phyloP scores from a whole-genome alignment of 2,888 invertebrate species.

The Cyaniris semiargus region DNA sequence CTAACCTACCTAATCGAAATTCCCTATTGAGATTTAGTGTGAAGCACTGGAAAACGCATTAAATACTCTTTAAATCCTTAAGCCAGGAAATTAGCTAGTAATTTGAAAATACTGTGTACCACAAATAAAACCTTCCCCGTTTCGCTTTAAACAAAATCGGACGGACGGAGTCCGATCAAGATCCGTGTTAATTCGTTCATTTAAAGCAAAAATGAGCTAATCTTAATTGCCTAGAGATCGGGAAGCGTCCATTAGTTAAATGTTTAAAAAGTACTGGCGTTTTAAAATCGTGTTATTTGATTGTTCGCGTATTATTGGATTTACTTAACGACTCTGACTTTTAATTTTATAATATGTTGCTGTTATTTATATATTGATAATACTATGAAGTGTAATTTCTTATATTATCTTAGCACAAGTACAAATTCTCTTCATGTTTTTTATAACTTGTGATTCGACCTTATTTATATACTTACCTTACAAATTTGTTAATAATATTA shows the following conservation, averaged over 20 bases:
- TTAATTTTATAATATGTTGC: not conserved
- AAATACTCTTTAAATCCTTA: conserved; percentile 37
- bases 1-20: not conserved
- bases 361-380: not conserved
- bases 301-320: not conserved
- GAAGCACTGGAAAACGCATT: not conserved
- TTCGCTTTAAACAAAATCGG: conserved; percentile 68
- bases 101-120: conserved; percentile 59
- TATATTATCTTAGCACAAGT: too few relatives aligned
- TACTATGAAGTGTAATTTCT: not conserved
- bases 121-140: conserved; percentile 68
- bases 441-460: too few relatives aligned
- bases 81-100: conserved; percentile 47
- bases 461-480: too few relatives aligned
- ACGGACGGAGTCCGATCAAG: conserved; percentile 66
- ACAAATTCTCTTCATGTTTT: too few relatives aligned
- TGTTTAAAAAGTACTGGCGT: conserved; percentile 23
- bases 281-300: conserved; percentile 20
- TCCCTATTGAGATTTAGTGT: not conserved
- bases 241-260: conserved; percentile 28
- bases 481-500: too few relatives aligned
- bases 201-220: conserved; percentile 64
- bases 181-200: conserved; percentile 67
- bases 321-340: not conserved
- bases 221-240: conserved; percentile 34